Evolutionary conservation across 2,888 invertebrate species (phyloP).

Genomic region (Scrobipalpa atriplicella): DNA sequence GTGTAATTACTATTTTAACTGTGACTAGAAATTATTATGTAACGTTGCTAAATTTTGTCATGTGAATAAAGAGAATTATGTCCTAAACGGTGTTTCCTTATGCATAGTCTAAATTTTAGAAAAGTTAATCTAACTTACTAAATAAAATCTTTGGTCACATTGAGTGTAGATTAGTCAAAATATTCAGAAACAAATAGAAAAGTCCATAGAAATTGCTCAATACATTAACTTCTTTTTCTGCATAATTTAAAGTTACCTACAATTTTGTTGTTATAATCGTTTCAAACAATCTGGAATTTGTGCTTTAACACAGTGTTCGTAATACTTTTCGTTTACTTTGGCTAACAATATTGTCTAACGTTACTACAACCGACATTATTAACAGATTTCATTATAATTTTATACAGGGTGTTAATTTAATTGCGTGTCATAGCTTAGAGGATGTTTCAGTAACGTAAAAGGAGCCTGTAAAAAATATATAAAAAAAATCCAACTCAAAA

Average conservation of each 20-base stretch:
- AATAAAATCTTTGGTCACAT: constrained; percentile 73
- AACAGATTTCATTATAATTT: no score
- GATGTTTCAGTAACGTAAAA: no score
- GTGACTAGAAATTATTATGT: constrained; percentile 63
- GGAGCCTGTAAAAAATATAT: no score
- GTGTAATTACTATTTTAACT: constrained; percentile 48
- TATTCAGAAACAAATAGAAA: constrained; percentile 19
- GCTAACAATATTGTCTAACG: constrained; percentile 61
- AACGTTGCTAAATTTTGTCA: constrained; percentile 43
- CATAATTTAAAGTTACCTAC: not conserved
- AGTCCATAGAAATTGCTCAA: constrained; percentile 14
- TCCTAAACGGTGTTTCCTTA: constrained; percentile 40
- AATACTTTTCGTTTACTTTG: constrained; percentile 73
- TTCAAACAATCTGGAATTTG: constrained; percentile 45
- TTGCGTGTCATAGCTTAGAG: no score
- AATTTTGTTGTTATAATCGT: constrained; percentile 17
- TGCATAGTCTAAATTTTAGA: constrained; percentile 34
- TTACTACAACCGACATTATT: constrained; percentile 35
- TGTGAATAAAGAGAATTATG: constrained; percentile 38
- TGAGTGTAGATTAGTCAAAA: constrained; percentile 63
- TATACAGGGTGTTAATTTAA: no score
- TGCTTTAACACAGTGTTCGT: constrained; percentile 54
- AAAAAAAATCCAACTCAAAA: no score
- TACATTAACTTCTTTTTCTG: not conserved
- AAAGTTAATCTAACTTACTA: constrained; percentile 58